Conservation (phyloP, 1,140 invertebrate genomes). For the Potamilus streckersoni region DNA sequence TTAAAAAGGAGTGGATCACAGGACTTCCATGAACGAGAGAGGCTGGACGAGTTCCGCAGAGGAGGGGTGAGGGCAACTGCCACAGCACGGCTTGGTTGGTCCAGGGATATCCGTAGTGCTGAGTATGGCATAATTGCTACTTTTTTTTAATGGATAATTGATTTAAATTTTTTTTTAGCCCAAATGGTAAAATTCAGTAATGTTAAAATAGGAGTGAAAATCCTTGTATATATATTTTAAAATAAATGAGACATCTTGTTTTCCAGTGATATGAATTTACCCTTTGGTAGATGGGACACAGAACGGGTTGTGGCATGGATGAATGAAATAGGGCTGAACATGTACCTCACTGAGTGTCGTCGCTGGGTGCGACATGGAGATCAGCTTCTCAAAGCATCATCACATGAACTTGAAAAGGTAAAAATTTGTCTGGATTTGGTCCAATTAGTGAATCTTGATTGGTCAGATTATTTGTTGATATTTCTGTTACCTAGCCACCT, state of each 20-base stretch:
- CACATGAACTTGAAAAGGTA: conserved; percentile 89
- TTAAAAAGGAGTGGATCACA: conserved; percentile 77
- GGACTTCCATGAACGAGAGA: conserved; percentile 74
- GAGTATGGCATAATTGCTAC: conserved; percentile 33
- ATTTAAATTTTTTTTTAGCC: no score
- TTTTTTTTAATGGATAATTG: no score
- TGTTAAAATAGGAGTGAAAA: neutral
- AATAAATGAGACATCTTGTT: neutral
- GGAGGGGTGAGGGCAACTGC: conserved; percentile 83
- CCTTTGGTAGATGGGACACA: conserved; percentile 80
- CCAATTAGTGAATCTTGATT: no score
- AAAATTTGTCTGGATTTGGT: neutral
- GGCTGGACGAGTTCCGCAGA: conserved; percentile 72
- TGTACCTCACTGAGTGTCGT: conserved; percentile 83
- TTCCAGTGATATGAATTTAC: conserved; percentile 57
- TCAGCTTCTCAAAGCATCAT: conserved; percentile 83
- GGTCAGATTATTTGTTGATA: no score
- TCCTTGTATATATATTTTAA: neutral
- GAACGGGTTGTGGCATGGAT: conserved; percentile 92
- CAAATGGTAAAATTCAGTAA: neutral
- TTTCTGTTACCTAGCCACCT: no score
- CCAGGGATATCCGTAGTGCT: conserved; percentile 59
- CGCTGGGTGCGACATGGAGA: conserved; percentile 84
- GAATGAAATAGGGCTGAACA: conserved; percentile 84
- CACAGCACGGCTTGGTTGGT: conserved; percentile 80